Evolutionary conservation across 2,797 vertebrate species (phyloP), one percentile per base, ranked within the genome.

Genomic region (Muraenolepis orangiensis): DNA sequence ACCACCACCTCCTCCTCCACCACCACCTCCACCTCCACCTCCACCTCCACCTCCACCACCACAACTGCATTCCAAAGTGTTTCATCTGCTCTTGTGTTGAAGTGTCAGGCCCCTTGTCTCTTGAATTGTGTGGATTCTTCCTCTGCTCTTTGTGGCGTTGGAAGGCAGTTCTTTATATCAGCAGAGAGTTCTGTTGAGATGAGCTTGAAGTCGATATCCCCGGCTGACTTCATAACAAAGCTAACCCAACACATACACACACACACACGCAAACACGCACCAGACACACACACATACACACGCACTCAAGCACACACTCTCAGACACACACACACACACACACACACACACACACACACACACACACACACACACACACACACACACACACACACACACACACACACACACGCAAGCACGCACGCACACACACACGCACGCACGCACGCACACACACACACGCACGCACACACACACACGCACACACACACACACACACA

Each of bases 161-260:
- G 74, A 79, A 72, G 74, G 72, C 11, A 66, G 70, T n/a, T 76
- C 82, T 87, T 87, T 84, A 82, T 84, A 75, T 73, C n/a, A 20
- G 46, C 1, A 4, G 32, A 34, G 46, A 51, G 46, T n/a, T 51
- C 6, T 16, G 66, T 29, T 0, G 69, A 77, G 85, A 88, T 85
- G 87, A 86, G 83, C 85, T 87, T 89, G 78, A 88, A 83, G 83
- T 86, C 57, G 16, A 2, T 77, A 76, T 72, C 77, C 73, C 69
- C 74, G 40, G 68, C 76, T 74, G 78, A 77, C 86, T 90, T 87
- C 89, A 82, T 86, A 91, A 90, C 87, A 87, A 88, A 81, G 80
- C 84, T 90, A 87, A 88, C 13, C 86, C 87, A 91, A 88, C 85
- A 51, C 79, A 78, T 36, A 40, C 46, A 51, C 2, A 51, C 46